These are phyloP conservation scores for Athene noctua DNA, from an alignment of 2,113 vertebrate species.

Conservation along the genomic window DNA sequence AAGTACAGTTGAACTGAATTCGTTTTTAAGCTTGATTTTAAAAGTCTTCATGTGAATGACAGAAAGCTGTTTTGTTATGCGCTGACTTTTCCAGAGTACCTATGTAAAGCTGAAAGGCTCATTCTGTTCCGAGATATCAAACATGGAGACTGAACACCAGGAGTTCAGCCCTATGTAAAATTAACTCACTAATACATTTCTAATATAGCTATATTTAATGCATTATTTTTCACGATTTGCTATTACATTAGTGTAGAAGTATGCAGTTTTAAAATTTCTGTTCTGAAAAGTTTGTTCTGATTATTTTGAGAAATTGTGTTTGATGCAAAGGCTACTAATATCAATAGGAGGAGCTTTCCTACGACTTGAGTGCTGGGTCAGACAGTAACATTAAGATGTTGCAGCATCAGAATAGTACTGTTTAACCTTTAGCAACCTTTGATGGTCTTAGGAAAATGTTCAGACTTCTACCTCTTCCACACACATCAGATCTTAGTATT, in stretches of 20 bases:
- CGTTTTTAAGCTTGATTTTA: not conserved
- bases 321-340: not conserved
- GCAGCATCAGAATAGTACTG: not conserved
- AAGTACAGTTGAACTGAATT: not conserved
- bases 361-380: not conserved
- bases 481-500: not conserved
- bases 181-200: not conserved
- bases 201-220: not conserved
- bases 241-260: not conserved
- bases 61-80: not conserved
- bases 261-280: not conserved
- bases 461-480: not conserved
- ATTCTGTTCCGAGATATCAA: not conserved
- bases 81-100: not conserved
- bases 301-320: not conserved
- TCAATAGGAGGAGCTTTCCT: not conserved
- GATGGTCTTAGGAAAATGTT: not conserved
- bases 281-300: not conserved
- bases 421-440: not conserved
- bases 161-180: not conserved
- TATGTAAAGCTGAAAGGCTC: not conserved
- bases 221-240: not conserved
- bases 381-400: not conserved
- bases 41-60: not conserved
- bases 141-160: not conserved